A percentile compares a stretch with the other conserved stretches of the same genome.
Conservation (phyloP, 53 echinoderm and acorn worm species). For the Holothuria leucospilota region DNA sequence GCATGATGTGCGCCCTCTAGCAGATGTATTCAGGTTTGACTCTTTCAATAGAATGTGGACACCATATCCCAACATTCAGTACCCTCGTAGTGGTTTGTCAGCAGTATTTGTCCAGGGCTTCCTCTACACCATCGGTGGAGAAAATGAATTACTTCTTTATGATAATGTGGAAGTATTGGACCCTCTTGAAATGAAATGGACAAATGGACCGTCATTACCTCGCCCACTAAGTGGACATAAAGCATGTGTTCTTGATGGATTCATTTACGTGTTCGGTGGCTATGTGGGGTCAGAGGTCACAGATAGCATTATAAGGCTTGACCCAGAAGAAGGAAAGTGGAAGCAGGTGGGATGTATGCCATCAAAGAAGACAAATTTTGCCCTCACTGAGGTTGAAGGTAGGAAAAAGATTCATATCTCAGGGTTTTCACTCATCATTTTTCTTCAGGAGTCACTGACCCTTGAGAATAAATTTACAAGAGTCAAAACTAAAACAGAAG, state of each 20-base stretch:
- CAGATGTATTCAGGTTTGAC: conserved; percentile 74
- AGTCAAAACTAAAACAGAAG: no score
- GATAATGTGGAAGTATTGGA: conserved; percentile 85
- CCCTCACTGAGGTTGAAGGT: conserved; percentile 75
- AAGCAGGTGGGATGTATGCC: conserved; percentile 70
- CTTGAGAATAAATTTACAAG: no score
- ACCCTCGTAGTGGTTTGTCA: conserved; percentile 80
- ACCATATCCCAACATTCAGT: conserved; percentile 69
- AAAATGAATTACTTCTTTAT: conserved; percentile 84
- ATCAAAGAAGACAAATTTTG: conserved; percentile 79
- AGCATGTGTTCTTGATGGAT: conserved; percentile 73
- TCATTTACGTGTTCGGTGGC: conserved; percentile 89
- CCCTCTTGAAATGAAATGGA: conserved; percentile 78
- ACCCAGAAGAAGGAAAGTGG: conserved; percentile 78
- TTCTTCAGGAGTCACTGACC: no score
- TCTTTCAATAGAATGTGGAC: conserved; percentile 87
- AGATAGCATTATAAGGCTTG: conserved; percentile 77
- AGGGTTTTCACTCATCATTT: no score
- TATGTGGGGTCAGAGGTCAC: conserved; percentile 83
- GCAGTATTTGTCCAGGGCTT: conserved; percentile 74
- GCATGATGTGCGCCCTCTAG: conserved; percentile 69
- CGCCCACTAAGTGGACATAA: conserved; percentile 85
- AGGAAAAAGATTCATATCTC: not conserved
- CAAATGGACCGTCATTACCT: conserved; percentile 55
- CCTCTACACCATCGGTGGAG: conserved; percentile 88